Conservation (phyloP, 1,140 invertebrate species). For the Propsilocerus akamusi region DNA sequence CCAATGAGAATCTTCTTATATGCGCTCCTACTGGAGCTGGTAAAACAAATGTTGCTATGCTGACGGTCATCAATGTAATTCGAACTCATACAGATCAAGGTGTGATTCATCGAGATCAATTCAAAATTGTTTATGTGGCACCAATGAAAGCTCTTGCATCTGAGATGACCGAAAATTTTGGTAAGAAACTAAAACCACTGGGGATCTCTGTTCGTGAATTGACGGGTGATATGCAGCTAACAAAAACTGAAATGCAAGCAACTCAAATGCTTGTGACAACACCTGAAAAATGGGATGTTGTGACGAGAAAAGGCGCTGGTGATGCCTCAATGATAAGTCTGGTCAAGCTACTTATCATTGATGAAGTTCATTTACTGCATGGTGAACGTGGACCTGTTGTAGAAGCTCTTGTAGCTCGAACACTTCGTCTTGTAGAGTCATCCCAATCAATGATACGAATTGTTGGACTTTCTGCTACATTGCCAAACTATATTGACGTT, state of each 20-base stretch:
- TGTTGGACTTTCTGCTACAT: slow-evolving; percentile 91
- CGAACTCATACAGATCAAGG: slow-evolving; percentile 63
- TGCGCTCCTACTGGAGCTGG: slow-evolving; percentile 93
- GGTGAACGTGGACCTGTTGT: slow-evolving; percentile 95
- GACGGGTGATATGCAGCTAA: slow-evolving; percentile 96
- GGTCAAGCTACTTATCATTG: slow-evolving; percentile 90
- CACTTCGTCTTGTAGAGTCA: slow-evolving; percentile 83
- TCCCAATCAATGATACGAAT: slow-evolving; percentile 95
- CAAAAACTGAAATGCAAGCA: slow-evolving; percentile 82
- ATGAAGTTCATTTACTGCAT: slow-evolving; percentile 96
- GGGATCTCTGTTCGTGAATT: slow-evolving; percentile 75
- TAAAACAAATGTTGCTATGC: slow-evolving; percentile 96
- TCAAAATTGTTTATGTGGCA: slow-evolving; percentile 98
- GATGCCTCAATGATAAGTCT: slow-evolving; percentile 81
- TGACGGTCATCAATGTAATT: slow-evolving; percentile 80
- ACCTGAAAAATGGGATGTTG: slow-evolving; percentile 99
- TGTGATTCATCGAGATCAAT: slow-evolving; percentile 74
- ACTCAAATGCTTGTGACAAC: slow-evolving; percentile 98
- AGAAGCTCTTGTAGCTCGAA: slow-evolving; percentile 91
- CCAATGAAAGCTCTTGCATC: slow-evolving; percentile 98
- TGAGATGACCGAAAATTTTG: slow-evolving; percentile 95
- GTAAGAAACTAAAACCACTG: slow-evolving; percentile 48
- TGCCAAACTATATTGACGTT: slow-evolving; percentile 97
- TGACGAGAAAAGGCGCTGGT: slow-evolving; percentile 82
- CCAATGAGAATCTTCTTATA: slow-evolving; percentile 92